A percentile compares a stretch with the other conserved stretches of the same genome.
These are phyloP conservation scores for Brachionus rotundiformis DNA, from an alignment of 1,140 invertebrate genomes.

Conservation along the genomic window DNA sequence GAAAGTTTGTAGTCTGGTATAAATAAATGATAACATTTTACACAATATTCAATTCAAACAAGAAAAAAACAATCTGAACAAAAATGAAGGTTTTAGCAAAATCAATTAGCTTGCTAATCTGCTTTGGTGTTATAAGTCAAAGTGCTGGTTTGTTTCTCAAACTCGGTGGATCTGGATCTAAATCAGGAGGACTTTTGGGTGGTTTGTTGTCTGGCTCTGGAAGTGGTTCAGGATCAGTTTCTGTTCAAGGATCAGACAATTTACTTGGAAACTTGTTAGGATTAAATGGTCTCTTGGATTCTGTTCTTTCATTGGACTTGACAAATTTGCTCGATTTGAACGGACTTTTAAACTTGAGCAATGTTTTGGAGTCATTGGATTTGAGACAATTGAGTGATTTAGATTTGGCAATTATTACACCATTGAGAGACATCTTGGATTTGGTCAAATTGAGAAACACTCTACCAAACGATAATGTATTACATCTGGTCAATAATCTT, in stretches of 20 bases:
- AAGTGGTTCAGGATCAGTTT: not conserved
- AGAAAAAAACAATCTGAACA: not conserved
- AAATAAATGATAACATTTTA: not conserved
- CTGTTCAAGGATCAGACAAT: not conserved
- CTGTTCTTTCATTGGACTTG: not conserved
- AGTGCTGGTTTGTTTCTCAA: not conserved
- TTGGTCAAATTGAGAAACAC: slow-evolving; percentile 2
- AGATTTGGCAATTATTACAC: not conserved
- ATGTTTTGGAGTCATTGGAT: not conserved
- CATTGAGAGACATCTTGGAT: not conserved
- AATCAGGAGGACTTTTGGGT: not conserved
- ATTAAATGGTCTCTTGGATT: not conserved
- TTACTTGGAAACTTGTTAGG: not conserved
- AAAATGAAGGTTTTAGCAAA: not conserved
- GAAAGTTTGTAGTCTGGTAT: not conserved
- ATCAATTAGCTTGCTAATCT: not conserved
- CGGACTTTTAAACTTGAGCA: not conserved
- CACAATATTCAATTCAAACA: not conserved
- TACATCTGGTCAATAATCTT: not conserved
- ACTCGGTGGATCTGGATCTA: not conserved
- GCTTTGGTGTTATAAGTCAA: not conserved
- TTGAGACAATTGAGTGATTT: slow-evolving; percentile 3
- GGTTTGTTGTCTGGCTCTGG: not conserved
- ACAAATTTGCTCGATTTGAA: not conserved
- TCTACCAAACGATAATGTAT: not conserved